Evolutionary conservation across 2,888 invertebrate genomes (phyloP).

Genomic region (Napeogenes inachia): DNA sequence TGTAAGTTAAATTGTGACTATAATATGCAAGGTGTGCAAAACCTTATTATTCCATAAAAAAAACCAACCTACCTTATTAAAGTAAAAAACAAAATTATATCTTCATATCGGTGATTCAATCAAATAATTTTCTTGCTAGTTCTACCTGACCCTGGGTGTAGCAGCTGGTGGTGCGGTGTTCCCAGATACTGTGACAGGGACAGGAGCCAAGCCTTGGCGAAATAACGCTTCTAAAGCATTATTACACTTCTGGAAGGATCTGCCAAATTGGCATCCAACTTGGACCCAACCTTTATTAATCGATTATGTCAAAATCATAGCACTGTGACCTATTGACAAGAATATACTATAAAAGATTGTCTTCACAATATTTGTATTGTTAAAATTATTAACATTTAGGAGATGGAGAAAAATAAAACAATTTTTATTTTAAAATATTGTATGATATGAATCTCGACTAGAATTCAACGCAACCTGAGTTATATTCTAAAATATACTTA

Average conservation of each 20-base stretch:
- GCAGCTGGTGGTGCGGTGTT: constrained; percentile 84
- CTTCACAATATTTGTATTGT: no score
- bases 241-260: constrained; percentile 78
- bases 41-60: no score
- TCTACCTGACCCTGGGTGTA: constrained; percentile 81
- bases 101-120: no score
- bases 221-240: constrained; percentile 75
- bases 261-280: constrained; percentile 74
- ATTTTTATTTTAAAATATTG: constrained; percentile 2
- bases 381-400: no score
- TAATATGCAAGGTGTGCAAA: no score
- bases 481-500: not conserved
- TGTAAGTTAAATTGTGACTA: constrained; percentile 38
- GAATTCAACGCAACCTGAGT: not conserved
- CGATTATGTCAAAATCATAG: constrained; percentile 77
- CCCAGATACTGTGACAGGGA: constrained; percentile 65
- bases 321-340: not conserved
- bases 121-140: constrained; percentile 68
- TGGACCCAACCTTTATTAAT: constrained; percentile 77
- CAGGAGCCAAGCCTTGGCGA: constrained; percentile 79
- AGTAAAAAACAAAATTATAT: not conserved
- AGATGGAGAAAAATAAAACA: no score
- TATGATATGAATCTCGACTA: not conserved
- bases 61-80: not conserved
- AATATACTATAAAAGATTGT: not conserved